Conservation (phyloP, 2,888 invertebrate species). For the Sphinx pinastri region DNA sequence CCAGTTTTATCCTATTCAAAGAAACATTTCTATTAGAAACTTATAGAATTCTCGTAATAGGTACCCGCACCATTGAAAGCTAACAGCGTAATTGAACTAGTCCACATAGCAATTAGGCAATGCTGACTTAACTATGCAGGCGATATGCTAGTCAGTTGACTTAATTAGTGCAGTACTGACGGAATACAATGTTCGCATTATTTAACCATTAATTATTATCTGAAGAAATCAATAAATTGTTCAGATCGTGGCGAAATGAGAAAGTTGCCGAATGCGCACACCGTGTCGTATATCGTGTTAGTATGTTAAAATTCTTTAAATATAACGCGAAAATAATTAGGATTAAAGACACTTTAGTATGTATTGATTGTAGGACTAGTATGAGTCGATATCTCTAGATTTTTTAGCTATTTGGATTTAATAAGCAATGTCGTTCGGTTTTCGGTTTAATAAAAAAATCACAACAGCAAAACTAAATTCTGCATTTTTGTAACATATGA, state of each 20-base stretch:
- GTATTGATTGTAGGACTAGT: too few relatives aligned
- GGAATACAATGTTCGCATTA: background rate
- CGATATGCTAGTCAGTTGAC: background rate
- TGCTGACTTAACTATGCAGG: background rate
- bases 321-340: background rate
- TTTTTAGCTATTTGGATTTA: too few relatives aligned
- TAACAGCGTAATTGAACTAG: slow-evolving; percentile 16
- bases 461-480: too few relatives aligned
- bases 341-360: too few relatives aligned
- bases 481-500: too few relatives aligned
- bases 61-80: slow-evolving; percentile 3
- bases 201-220: slow-evolving; percentile 15
- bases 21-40: background rate
- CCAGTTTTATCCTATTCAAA: background rate
- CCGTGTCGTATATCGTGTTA: slow-evolving; percentile 3
- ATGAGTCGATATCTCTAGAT: too few relatives aligned
- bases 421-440: too few relatives aligned
- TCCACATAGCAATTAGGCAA: background rate
- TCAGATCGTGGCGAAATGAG: slow-evolving; percentile 11
- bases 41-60: background rate
- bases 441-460: too few relatives aligned
- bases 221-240: slow-evolving; percentile 20
- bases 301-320: background rate
- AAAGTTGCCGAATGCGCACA: slow-evolving; percentile 8
- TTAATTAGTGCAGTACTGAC: slow-evolving; percentile 11